phyloP scores from a whole-genome alignment of 2,113 vertebrate genomes.

The Trichomycterus rosablanca region DNA sequence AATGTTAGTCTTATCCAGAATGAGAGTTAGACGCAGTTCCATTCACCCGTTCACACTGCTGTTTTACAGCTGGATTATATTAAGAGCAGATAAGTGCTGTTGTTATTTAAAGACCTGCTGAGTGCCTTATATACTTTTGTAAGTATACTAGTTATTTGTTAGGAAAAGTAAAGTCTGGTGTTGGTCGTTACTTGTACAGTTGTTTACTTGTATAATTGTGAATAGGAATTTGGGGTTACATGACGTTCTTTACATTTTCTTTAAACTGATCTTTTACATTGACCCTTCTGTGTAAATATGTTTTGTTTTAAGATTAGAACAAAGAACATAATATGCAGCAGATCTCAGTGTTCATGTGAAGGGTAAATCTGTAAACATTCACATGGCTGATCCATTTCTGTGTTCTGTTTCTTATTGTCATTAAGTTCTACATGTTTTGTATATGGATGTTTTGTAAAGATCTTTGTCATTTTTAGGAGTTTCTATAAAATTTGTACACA shows the following conservation, averaged over 20 bases:
- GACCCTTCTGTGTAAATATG: no score
- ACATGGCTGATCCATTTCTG: neutral
- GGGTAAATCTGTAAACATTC: neutral
- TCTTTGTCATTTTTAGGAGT: no score
- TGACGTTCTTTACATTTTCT: no score
- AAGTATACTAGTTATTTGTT: neutral
- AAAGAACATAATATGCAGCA: no score
- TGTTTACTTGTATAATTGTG: conserved; percentile 15
- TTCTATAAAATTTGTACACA: no score
- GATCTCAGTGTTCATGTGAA: no score
- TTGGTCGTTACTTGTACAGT: neutral
- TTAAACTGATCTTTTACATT: no score
- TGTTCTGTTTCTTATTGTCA: neutral
- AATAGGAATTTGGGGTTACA: neutral
- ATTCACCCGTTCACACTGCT: no score
- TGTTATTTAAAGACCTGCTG: neutral
- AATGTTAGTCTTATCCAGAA: no score
- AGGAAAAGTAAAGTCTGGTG: no score
- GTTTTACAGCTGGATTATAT: neutral
- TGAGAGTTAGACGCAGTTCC: no score
- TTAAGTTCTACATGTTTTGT: conserved; percentile 26
- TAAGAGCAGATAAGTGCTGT: neutral
- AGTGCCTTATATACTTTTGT: conserved; percentile 13
- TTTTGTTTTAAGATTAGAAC: no score
- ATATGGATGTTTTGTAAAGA: conserved; percentile 20